phyloP scores from a whole-genome alignment of 2,113 vertebrate species.

The Connochaetes taurinus region DNA sequence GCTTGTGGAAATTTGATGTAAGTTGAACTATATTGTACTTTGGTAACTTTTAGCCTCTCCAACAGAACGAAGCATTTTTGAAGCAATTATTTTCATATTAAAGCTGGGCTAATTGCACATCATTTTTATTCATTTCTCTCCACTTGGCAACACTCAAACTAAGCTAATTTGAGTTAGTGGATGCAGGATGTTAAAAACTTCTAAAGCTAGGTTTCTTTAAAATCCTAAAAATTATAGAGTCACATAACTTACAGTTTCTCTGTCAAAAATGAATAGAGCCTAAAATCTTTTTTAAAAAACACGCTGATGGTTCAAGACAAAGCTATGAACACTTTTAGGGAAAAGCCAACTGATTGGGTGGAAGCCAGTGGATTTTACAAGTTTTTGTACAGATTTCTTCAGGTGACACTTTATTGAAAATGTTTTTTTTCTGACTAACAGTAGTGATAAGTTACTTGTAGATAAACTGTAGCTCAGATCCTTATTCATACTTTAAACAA shows the following conservation, averaged over 20 bases:
- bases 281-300: neutral
- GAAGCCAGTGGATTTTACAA: neutral
- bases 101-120: neutral
- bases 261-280: neutral
- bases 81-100: slow-evolving; percentile 29
- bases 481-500: neutral
- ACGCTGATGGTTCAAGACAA: neutral
- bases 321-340: neutral
- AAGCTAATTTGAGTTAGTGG: slow-evolving; percentile 18
- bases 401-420: slow-evolving; percentile 2
- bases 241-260: neutral
- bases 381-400: slow-evolving; percentile 21
- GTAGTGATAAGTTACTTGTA: slow-evolving; percentile 1
- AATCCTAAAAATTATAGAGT: neutral
- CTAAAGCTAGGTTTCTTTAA: slow-evolving; percentile 10
- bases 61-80: neutral
- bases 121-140: slow-evolving; percentile 20
- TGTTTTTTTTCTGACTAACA: neutral
- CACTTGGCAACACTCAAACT: neutral
- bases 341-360: neutral
- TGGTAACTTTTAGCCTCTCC: neutral
- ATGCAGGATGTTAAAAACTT: neutral
- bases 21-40: neutral
- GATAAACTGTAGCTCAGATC: slow-evolving; percentile 15
- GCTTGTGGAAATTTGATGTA: neutral